Evolutionary conservation across 2,113 vertebrate species (phyloP).

Genomic region (Catharus minimus): DNA sequence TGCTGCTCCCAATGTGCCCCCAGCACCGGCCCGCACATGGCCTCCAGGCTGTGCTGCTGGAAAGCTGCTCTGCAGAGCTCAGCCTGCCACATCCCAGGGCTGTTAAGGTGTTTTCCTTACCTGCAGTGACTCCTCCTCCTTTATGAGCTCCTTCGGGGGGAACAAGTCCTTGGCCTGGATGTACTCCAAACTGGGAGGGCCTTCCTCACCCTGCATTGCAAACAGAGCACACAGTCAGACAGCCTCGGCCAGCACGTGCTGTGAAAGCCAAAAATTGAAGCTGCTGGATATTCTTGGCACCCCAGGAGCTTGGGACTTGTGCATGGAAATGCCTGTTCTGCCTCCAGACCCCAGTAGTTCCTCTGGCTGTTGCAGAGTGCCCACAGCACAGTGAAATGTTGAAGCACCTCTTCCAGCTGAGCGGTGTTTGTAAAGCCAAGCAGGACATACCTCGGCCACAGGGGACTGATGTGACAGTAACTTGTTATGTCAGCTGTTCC

Average conservation of each 20-base stretch:
- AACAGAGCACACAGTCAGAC: slow-evolving; percentile 35
- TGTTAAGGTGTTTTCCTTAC: slow-evolving; percentile 68
- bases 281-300: neutral
- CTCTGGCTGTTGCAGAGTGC: neutral
- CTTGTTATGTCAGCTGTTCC: neutral
- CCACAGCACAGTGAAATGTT: neutral
- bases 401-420: neutral
- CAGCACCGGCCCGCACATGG: accelerated
- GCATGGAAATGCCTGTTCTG: neutral
- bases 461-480: neutral
- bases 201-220: slow-evolving; percentile 92
- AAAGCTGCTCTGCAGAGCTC: neutral
- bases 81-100: neutral
- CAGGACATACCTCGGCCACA: neutral
- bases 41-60: neutral
- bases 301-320: neutral
- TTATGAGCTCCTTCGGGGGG: slow-evolving; percentile 95
- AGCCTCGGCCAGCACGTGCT: neutral
- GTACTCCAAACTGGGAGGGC: slow-evolving; percentile 98
- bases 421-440: neutral
- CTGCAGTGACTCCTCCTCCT: slow-evolving; percentile 96
- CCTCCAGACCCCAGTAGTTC: neutral
- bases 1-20: accelerated
- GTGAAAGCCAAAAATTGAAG: neutral
- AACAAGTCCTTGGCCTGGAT: slow-evolving; percentile 99